Evolutionary conservation across 2,888 invertebrate genomes (phyloP), one percentile per base, ranked within the genome.

Genomic region (Sminthurinus aureus): DNA sequence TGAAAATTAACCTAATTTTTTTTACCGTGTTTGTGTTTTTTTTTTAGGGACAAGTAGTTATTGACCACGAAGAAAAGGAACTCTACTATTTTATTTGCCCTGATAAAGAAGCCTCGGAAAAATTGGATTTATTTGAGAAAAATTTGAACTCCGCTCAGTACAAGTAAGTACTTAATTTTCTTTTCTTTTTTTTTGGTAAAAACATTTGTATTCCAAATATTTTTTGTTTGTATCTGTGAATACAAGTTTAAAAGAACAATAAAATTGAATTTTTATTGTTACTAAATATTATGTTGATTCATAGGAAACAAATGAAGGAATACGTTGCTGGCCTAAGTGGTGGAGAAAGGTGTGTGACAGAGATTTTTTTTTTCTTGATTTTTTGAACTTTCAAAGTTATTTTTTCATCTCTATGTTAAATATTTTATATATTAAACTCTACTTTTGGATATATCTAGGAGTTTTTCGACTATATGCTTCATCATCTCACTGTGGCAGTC

Each of bases 401-500:
- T n/a, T n/a, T n/a, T n/a, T n/a, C n/a, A n/a, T n/a, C n/a, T n/a
- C n/a, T n/a, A n/a, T n/a, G n/a, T n/a, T n/a, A n/a, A n/a, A n/a
- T n/a, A n/a, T n/a, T n/a, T n/a, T n/a, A n/a, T n/a, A n/a, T n/a
- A n/a, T n/a, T n/a, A n/a, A n/a, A n/a, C n/a, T n/a, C n/a, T n/a
- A n/a, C n/a, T n/a, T n/a, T n/a, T n/a, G n/a, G n/a, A n/a, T n/a
- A n/a, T n/a, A n/a, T n/a, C n/a, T n/a, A n/a, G n/a, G 83, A 97
- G 97, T 0, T 99, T 95, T 91, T 94, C 97, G n/a, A 98, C 98
- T 0, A 95, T 98, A 13, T 96, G 97, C 58, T 96, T 98, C 90
- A 93, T 99, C 87, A 93, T 98, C 91, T 93, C 98, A 52, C 92
- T 99, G 66, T 99, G 99, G 99, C 95, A 96, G 85, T 95, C 95